Evolutionary conservation across 2,797 vertebrate species (phyloP), one percentile per base, ranked within the genome.

Genomic region (Rhynchonycteris naso): DNA sequence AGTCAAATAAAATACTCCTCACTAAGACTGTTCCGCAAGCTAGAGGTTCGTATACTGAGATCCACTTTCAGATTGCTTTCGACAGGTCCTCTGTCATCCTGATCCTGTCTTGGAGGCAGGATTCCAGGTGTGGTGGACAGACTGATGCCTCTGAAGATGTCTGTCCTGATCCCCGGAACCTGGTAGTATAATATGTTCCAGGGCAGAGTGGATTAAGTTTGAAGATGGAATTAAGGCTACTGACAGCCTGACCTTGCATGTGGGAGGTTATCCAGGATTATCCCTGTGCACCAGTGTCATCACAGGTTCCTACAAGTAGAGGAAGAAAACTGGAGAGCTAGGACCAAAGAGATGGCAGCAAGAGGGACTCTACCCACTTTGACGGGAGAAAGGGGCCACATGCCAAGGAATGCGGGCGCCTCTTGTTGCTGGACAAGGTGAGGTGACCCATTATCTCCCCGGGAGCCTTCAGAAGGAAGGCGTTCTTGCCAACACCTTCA

Each of bases 221-320:
- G 22, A 28, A 84, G 13, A 4, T 54, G 52, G 43, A 72, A 47
- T 54, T 43, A 35, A 84, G 19, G 18, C 28, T 86, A 61, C 12
- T 63, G 1, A 11, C 71, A 28, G 7, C 21, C n/a, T 52, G 30
- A 33, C 9, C 33, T 83, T 69, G 33, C 24, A 11, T 35, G 28
- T 58, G 35, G 69, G 52, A 63, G 30, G 0, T 33, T 5, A 35
- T 13, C 21, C n/a, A 74, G 52, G 54, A 30, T 63, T 56, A 21
- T 50, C 22, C 28, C 14, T 4, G 66, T 9, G 19, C 30, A 12
- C 19, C 21, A 13, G 0, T 30, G 33, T 28, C 19, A 30, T 69
- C n/a, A 30, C 33, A 28, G 61, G 16, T 33, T 28, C 35, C 81
- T 82, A 18, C 59, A 43, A 43, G 28, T 28, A 24, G 7, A 28